These are phyloP conservation scores for Ifrita kowaldi DNA, from an alignment of 2,113 vertebrate species.

Conservation along the genomic window DNA sequence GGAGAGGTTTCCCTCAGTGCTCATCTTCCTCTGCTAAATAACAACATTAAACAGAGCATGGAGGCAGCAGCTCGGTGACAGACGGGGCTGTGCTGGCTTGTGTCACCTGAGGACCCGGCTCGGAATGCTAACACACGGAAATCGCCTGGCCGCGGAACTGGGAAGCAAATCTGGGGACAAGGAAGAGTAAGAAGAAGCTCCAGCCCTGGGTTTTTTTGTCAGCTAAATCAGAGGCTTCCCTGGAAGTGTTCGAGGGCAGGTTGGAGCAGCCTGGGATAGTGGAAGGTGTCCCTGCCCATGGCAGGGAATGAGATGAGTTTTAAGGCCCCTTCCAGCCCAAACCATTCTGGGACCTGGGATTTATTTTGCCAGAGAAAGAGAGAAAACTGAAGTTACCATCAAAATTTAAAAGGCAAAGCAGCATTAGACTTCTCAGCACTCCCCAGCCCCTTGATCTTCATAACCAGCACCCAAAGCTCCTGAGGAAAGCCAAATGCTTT, in stretches of 20 bases:
- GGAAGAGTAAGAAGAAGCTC: neutral
- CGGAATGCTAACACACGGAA: neutral
- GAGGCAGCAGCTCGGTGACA: neutral
- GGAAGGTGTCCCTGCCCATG: neutral
- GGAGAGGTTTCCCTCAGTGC: neutral
- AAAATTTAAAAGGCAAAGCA: neutral
- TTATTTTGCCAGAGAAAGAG: neutral
- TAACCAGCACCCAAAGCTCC: neutral
- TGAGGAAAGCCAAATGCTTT: neutral
- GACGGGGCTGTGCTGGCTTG: neutral
- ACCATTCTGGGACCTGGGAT: neutral
- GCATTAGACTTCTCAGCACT: neutral
- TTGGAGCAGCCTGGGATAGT: neutral
- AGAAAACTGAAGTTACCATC: neutral
- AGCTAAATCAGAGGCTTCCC: neutral
- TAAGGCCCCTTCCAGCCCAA: neutral
- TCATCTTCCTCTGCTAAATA: neutral
- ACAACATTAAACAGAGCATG: neutral
- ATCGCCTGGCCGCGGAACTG: accelerated
- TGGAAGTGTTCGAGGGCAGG: neutral
- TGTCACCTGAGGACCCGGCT: neutral
- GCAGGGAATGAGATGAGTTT: neutral
- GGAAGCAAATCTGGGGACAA: neutral
- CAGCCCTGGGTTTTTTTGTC: neutral
- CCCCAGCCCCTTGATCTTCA: neutral